These are phyloP conservation scores for Psephotus haematonotus DNA, from an alignment of 2,113 vertebrate genomes.

Conservation along the genomic window DNA sequence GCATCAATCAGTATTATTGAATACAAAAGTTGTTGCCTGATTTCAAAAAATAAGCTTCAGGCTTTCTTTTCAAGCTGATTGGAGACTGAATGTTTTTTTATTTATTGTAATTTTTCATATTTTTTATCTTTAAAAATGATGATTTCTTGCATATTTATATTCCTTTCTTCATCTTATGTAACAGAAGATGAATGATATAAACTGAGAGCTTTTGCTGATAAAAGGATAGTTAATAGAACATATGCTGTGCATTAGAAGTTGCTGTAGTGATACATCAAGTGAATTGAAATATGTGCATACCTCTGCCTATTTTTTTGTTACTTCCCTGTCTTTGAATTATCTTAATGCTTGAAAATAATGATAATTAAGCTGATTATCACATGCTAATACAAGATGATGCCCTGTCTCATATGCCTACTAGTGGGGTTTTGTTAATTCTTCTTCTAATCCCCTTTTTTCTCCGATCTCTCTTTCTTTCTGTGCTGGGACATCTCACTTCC, in stretches of 20 bases:
- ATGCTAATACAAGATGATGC: background rate
- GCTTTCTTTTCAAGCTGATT: background rate
- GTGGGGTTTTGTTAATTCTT: fast-evolving
- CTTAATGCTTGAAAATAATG: background rate
- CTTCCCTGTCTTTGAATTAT: background rate
- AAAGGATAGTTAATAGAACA: background rate
- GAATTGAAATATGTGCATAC: background rate
- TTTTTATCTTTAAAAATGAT: background rate
- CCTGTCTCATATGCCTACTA: background rate
- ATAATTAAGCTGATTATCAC: background rate
- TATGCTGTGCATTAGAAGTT: background rate
- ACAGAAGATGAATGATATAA: background rate
- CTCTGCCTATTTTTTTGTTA: background rate
- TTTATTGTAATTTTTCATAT: background rate
- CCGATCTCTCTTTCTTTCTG: background rate
- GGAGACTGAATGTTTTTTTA: background rate
- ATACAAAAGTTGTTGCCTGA: background rate
- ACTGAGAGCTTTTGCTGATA: background rate
- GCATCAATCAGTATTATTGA: constrained; percentile 37
- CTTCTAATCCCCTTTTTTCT: background rate
- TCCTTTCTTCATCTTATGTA: background rate
- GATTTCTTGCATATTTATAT: background rate
- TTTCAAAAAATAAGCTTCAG: background rate
- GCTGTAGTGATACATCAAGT: background rate
- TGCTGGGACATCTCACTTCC: background rate